Base-by-base conservation (phyloP, 2,113 vertebrate species). In the Muntiacus muntjak region DNA sequence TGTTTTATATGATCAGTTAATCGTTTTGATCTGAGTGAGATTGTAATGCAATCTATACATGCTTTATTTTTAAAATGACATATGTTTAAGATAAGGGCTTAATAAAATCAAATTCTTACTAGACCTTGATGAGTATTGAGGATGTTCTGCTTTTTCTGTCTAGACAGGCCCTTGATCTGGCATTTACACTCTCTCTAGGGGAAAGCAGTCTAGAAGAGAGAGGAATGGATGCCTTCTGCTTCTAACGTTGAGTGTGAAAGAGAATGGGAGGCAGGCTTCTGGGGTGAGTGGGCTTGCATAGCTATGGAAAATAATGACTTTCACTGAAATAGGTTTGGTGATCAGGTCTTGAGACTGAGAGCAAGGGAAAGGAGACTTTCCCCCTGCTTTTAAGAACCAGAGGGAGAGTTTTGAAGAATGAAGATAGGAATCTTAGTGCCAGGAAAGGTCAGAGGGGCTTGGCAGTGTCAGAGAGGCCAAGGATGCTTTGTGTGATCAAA, bases 101-200 rank as follows among this genome's bases (percentile, higher is more conserved):
- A 83, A 93, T 81, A 91, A 96, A 94, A 91, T 96, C 2, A 21
- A 93, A 96, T 71, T 91, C 52, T 81, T 91, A 79, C 9, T 91
- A 84, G 91, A 78, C 4, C 14, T 85, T 5, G 11, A 16, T 84
- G 62, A 71, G 81, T 88, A 60, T 47, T 83, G 28, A 91, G 78
- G 43, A 74, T 90, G 33, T 33, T 95, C 74, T 97, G 30, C 52
- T 88, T 94, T 96, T 83, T 40, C 54, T 94, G 26, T 87, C 89
- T 62, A 43, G n/a, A 95, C 28, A 95, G 40, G 54, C 14, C 55
- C 71, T 91, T 83, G n/a, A 60, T 93, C 67, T 94, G n/a, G 11
- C 17, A 67, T 26, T 85, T n/a, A 74, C 1, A 3, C 16, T 87
- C 7, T 95, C 23, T 83, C 26, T 91, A 6, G 64, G 30, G 14